These are phyloP conservation scores for Oscheius myriophilus DNA, from an alignment of 2,888 invertebrate genomes.

Conservation along the genomic window DNA sequence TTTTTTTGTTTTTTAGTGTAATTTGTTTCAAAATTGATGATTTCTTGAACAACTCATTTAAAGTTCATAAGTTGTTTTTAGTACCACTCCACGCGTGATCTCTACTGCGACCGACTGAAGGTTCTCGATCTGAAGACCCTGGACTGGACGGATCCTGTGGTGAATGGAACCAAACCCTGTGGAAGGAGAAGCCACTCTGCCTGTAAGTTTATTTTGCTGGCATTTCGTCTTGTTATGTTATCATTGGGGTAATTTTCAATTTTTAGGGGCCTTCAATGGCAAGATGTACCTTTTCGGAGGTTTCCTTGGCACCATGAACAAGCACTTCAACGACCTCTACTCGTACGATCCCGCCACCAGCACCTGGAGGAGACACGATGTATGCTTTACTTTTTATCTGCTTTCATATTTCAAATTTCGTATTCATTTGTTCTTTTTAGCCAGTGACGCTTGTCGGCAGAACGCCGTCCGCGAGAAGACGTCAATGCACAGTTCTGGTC, in stretches of 20 bases:
- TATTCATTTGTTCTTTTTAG: not conserved
- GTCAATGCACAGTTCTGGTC: conserved; percentile 84
- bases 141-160: conserved; percentile 79
- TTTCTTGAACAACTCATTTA: too few relatives aligned
- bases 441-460: conserved; percentile 27
- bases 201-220: conserved; percentile 76
- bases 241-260: not conserved
- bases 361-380: conserved; percentile 75
- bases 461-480: conserved; percentile 72
- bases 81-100: conserved; percentile 77
- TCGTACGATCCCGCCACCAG: conserved; percentile 76
- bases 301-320: conserved; percentile 81
- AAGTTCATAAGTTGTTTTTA: too few relatives aligned
- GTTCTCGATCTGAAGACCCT: conserved; percentile 79
- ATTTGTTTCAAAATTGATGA: conserved; percentile 58
- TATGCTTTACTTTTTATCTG: not conserved
- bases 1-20: not conserved
- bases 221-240: not conserved
- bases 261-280: conserved; percentile 81
- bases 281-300: conserved; percentile 90
- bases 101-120: conserved; percentile 76
- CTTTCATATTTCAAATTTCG: not conserved
- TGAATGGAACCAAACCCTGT: conserved; percentile 77
- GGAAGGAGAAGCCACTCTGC: conserved; percentile 90
- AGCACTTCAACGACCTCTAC: conserved; percentile 86